These are phyloP conservation scores for Brachionus asplanchnoidis DNA, from an alignment of 1,140 invertebrate species.

Conservation along the genomic window DNA sequence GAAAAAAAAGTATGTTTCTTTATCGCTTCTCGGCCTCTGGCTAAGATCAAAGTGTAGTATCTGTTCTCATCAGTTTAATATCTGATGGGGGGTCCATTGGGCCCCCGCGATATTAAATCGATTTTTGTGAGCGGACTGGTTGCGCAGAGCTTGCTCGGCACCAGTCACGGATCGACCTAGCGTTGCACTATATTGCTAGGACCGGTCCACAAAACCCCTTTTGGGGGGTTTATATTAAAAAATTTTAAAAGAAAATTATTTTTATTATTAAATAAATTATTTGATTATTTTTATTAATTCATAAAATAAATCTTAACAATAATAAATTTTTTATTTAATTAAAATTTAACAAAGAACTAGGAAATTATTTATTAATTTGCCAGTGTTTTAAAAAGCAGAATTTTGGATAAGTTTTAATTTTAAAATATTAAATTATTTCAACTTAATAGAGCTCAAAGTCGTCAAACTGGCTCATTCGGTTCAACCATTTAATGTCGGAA, in stretches of 20 bases:
- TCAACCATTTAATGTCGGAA: too few species aligned
- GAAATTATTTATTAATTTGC: too few species aligned
- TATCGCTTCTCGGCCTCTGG: slow-evolving; percentile 39
- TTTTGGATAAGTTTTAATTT: too few species aligned
- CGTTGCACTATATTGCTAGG: slow-evolving; percentile 18
- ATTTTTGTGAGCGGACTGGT: slow-evolving; percentile 37
- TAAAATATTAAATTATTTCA: too few species aligned
- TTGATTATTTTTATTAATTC: too few species aligned
- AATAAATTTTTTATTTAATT: too few species aligned
- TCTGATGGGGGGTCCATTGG: slow-evolving; percentile 36
- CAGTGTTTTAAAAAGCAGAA: too few species aligned
- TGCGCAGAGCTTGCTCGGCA: slow-evolving; percentile 40
- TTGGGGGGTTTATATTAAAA: not conserved
- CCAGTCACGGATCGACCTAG: slow-evolving; percentile 35
- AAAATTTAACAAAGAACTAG: too few species aligned
- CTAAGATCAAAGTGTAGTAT: slow-evolving; percentile 41
- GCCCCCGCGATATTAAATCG: slow-evolving; percentile 36
- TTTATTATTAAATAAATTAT: not conserved
- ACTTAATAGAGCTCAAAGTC: too few species aligned
- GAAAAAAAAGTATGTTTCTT: not conserved
- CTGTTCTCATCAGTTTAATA: slow-evolving; percentile 41
- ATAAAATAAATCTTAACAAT: too few species aligned
- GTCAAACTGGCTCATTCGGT: too few species aligned
- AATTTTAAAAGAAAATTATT: not conserved
- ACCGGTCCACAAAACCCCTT: slow-evolving; percentile 29